Conservation (phyloP, 2,113 vertebrate species). For the Illadopsis cleaveri region DNA sequence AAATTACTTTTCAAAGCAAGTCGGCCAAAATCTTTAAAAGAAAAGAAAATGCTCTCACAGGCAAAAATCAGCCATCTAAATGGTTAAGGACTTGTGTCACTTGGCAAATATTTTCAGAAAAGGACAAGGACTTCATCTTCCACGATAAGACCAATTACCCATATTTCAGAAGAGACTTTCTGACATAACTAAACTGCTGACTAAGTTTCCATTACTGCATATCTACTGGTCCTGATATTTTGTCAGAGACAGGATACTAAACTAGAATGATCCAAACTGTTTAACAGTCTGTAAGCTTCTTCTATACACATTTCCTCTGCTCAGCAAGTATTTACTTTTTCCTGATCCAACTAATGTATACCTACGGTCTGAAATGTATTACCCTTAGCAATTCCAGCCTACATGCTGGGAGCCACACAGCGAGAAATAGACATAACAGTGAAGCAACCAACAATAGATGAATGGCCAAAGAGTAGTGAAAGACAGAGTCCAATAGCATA, state of each 20-base stretch:
- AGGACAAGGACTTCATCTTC: neutral
- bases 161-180: neutral
- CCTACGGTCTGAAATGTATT: slow-evolving; percentile 18
- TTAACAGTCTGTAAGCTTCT: slow-evolving; percentile 19
- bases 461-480: neutral
- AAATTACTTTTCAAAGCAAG: neutral
- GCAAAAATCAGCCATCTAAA: neutral
- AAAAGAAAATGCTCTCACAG: neutral
- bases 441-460: neutral
- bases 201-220: slow-evolving; percentile 22
- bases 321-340: slow-evolving; percentile 42
- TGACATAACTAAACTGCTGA: neutral
- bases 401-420: neutral
- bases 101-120: neutral
- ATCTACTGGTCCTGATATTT: slow-evolving; percentile 9
- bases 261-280: slow-evolving; percentile 31
- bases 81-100: neutral
- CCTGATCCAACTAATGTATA: slow-evolving; percentile 47
- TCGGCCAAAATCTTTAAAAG: neutral
- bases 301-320: slow-evolving; percentile 33
- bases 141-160: neutral
- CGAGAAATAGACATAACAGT: neutral
- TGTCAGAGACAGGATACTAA: slow-evolving; percentile 15
- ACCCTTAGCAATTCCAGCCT: neutral
- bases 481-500: neutral